These are phyloP conservation scores for Meteorus colon DNA, from an alignment of 2,888 invertebrate genomes.

Conservation along the genomic window DNA sequence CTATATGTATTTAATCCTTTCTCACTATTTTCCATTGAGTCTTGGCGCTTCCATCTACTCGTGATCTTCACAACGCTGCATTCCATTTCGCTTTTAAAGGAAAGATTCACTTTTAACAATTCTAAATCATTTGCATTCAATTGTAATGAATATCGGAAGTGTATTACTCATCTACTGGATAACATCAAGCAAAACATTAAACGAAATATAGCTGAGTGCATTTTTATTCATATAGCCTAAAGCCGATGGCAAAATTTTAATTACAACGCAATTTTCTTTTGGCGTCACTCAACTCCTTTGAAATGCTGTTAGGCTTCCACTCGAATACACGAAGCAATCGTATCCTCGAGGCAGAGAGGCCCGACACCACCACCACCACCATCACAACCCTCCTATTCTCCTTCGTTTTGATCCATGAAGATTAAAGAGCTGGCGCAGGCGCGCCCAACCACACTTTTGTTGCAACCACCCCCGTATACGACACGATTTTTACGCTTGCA, in stretches of 20 bases:
- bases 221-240: slow-evolving; percentile 15
- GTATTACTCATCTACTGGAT: background rate
- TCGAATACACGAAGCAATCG: slow-evolving; percentile 71
- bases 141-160: slow-evolving; percentile 33
- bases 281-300: slow-evolving; percentile 64
- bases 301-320: slow-evolving; percentile 70
- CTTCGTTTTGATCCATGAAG: slow-evolving; percentile 70
- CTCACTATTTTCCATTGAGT: slow-evolving; percentile 7
- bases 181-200: slow-evolving; percentile 24
- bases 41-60: background rate
- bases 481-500: slow-evolving; percentile 53
- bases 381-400: slow-evolving; percentile 40
- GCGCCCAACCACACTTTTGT: slow-evolving; percentile 46
- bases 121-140: slow-evolving; percentile 30
- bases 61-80: background rate
- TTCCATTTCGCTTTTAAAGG: background rate
- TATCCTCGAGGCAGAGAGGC: slow-evolving; percentile 56
- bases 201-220: slow-evolving; percentile 21
- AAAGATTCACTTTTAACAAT: background rate
- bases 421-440: slow-evolving; percentile 68
- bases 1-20: slow-evolving; percentile 9
- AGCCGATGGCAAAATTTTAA: slow-evolving; percentile 61
- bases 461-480: slow-evolving; percentile 44
- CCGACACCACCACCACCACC: slow-evolving; percentile 11
- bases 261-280: slow-evolving; percentile 72